Evolutionary conservation across 2,113 vertebrate genomes (phyloP).

Genomic region (Chaetodon trifascialis): DNA sequence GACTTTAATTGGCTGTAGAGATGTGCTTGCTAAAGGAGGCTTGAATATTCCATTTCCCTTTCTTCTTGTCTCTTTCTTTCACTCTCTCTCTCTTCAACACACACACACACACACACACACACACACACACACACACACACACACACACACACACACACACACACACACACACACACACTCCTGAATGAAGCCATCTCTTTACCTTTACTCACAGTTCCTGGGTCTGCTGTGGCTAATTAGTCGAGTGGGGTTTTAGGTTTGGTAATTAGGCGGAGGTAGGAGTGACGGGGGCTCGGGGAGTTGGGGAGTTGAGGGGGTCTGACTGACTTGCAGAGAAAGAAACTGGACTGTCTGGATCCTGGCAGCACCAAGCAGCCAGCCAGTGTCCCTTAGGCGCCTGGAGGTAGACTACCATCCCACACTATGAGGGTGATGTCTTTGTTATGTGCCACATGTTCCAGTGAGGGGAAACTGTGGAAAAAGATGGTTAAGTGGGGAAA

Average conservation of each 20-base stretch:
- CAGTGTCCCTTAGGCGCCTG: constrained; percentile 78
- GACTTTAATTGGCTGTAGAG: constrained; percentile 81
- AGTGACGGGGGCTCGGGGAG: constrained; percentile 80
- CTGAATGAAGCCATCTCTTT: constrained; percentile 90
- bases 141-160: constrained; percentile 44
- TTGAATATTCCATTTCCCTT: constrained; percentile 71
- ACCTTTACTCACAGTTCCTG: constrained; percentile 91
- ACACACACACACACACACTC: constrained; percentile 33
- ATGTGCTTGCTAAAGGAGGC: constrained; percentile 67
- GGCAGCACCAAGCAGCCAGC: constrained; percentile 78
- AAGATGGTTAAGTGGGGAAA: constrained; percentile 31
- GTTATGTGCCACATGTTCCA: constrained; percentile 78
- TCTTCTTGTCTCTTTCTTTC: constrained; percentile 74
- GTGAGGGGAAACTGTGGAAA: constrained; percentile 35
- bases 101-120: constrained; percentile 47
- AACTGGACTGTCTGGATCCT: constrained; percentile 81
- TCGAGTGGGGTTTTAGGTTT: constrained; percentile 89
- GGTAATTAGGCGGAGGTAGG: constrained; percentile 81
- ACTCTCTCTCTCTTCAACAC: constrained; percentile 52
- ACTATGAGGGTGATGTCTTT: constrained; percentile 79
- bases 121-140: constrained; percentile 42
- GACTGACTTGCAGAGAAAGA: constrained; percentile 76
- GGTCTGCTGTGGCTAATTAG: constrained; percentile 93
- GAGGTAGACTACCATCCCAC: constrained; percentile 75
- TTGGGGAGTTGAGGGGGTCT: constrained; percentile 79